Base-by-base conservation (phyloP, 2,113 vertebrate species). In the Arothron firmamentum region DNA sequence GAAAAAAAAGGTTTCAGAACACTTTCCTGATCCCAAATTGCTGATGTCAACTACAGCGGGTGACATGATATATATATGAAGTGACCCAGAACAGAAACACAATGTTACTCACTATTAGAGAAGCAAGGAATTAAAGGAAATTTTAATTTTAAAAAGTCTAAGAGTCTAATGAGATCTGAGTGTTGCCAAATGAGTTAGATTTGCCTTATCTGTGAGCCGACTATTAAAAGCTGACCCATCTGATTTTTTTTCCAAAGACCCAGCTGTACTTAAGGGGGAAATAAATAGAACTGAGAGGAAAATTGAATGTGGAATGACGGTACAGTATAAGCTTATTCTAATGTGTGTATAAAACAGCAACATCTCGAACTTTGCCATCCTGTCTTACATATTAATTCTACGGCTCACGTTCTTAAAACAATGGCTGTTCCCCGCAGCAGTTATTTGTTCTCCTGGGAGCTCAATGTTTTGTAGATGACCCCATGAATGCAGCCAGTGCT, bases 151-250 rank as follows among this genome's bases (percentile, higher is more conserved):
- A 38, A 11, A 38, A 12, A 10, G 4, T 38, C 34, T 34, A 14
- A 43, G 19, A 47, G 21, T 51, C 5, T 54, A 13, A 43, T 45
- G 16, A 20, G 52, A 49, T 50, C 28, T 21, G 58, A 17, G 56
- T 18, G 20, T 49, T 16, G 41, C 34, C 34, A 66, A 52, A 59
- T 23, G 45, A 12, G 42, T 65, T 2, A 62, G 69, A 70, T 66
- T 65, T 71, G 63, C 65, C 79, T 62, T 2, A 21, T 79, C 57
- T 73, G 59, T 63, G 48, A 76, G 80, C 47, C 70, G 52, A 78
- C 62, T 59, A 69, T 81, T 59, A 79, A 77, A 79, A 81, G 81
- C 47, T 68, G 68, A 79, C 70, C 67, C 21, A 8, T 28, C 70
- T 19, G 8, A 17, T 73, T 45, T 66, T 42, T 78, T 42, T 78